Evolutionary conservation across 2,888 invertebrate genomes (phyloP).

Genomic region (Apotomis betuletana): DNA sequence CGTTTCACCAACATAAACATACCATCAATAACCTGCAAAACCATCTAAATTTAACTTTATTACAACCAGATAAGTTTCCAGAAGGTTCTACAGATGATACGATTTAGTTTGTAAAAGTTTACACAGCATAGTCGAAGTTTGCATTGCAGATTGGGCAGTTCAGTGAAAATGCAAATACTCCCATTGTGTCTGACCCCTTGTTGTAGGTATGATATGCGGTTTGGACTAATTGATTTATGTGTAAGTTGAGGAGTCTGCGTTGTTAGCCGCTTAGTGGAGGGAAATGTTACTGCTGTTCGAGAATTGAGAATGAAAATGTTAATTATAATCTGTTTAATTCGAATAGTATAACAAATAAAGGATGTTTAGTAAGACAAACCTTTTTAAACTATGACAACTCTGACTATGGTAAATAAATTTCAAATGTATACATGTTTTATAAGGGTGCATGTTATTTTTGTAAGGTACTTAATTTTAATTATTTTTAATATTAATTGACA

Average conservation of each 20-base stretch:
- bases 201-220: conserved; percentile 48
- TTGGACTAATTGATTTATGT: conserved; percentile 43
- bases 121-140: conserved; percentile 68
- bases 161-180: conserved; percentile 74
- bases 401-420: too few species aligned
- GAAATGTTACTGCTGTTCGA: not conserved
- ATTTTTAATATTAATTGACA: too few species aligned
- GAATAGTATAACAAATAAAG: too few species aligned
- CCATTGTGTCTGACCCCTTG: conserved; percentile 56
- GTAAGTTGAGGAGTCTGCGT: conserved; percentile 6
- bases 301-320: too few species aligned
- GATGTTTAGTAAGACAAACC: too few species aligned
- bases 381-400: too few species aligned
- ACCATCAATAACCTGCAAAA: conserved; percentile 10
- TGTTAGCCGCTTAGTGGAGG: not conserved
- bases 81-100: conserved; percentile 21
- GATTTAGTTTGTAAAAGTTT: conserved; percentile 55
- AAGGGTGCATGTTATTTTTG: too few species aligned
- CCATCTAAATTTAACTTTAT: conserved; percentile 31
- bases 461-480: too few species aligned
- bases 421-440: too few species aligned
- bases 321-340: too few species aligned
- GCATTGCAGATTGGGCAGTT: conserved; percentile 76
- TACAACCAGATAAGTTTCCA: conserved; percentile 34
- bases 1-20: conserved; percentile 46